These are phyloP conservation scores for Scartelaos histophorus DNA, from an alignment of 2,113 vertebrate genomes.

Conservation along the genomic window DNA sequence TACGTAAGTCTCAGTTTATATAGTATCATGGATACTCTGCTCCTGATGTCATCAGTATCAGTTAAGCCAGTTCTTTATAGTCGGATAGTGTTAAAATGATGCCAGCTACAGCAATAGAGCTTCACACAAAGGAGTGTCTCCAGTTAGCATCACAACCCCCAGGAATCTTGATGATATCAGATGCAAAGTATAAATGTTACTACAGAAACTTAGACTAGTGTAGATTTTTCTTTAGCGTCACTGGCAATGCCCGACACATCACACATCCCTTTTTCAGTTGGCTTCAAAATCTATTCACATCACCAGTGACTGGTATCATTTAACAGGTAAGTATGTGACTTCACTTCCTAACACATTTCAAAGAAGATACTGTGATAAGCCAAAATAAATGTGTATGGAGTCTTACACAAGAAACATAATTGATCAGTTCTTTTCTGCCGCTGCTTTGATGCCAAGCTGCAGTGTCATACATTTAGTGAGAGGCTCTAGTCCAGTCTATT, in stretches of 20 bases:
- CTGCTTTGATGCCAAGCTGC: slow-evolving; percentile 1
- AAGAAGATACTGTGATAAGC: neutral
- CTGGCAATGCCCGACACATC: neutral
- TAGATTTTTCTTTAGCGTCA: neutral
- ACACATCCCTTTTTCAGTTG: neutral
- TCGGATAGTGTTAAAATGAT: too few species aligned
- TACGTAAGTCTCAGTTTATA: neutral
- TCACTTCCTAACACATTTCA: neutral
- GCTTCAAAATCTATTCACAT: neutral
- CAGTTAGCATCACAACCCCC: too few species aligned
- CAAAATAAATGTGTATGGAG: neutral
- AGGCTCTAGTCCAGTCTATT: slow-evolving; percentile 8
- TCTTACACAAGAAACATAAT: neutral
- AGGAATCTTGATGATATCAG: too few species aligned
- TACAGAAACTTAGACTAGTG: neutral
- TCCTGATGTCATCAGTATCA: too few species aligned
- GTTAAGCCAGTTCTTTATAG: too few species aligned
- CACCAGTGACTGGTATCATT: neutral
- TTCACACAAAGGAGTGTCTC: too few species aligned
- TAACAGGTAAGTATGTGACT: neutral
- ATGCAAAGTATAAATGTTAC: too few species aligned
- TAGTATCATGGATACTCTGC: too few species aligned
- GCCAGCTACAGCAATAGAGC: too few species aligned
- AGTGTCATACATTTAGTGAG: neutral
- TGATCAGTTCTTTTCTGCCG: neutral